Evolutionary conservation across 2,113 vertebrate genomes (phyloP), one percentile per base, ranked within the genome.

Genomic region (Salminus brasiliensis): DNA sequence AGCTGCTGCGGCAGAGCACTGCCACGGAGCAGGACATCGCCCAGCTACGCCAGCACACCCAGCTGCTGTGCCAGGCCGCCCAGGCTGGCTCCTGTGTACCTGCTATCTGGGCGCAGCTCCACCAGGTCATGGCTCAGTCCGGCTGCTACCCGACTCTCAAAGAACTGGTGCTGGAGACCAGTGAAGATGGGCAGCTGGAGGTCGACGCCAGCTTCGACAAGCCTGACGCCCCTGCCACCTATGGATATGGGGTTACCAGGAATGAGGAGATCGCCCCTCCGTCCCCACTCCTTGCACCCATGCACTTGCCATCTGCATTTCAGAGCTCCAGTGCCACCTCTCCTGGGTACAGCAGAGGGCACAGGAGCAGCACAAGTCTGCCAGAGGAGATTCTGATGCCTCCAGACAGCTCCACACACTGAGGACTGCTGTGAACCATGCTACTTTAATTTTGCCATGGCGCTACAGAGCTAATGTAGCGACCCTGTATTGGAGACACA

Each of bases 11-110:
- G 4, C 92, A 91, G 82, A 93, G 88, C 76, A 78, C 43, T 0
- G 25, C 85, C 75, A 89, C 85, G 0, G 89, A 92, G 68, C 79
- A 49, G 21, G 88, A 92, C 59, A 87, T 94, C 5, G 78, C 83
- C 49, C 88, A 92, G 83, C 85, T 94, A 21, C 87, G 89, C 32
- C 86, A 88, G 49, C 91, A 93, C 82, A 84, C 89, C 4, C 87
- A 90, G 74, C 85, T 93, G 3, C 88, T 93, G 39, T 92, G 87
- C 70, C 89, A 85, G 77, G 86, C 88, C 0, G 76, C 83, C 25
- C 65, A 39, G 47, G 18, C 59, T 30, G 80, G 57, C 71, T 11
- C 27, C 5, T 52, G 57, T 0, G 63, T 79, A 0, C 57, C 43
- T 5, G 10, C 34, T 0, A 69, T 82, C 45, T 92, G 86, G 87